phyloP scores from a whole-genome alignment of 1,140 invertebrate species.

The Drosophila punjabiensis region DNA sequence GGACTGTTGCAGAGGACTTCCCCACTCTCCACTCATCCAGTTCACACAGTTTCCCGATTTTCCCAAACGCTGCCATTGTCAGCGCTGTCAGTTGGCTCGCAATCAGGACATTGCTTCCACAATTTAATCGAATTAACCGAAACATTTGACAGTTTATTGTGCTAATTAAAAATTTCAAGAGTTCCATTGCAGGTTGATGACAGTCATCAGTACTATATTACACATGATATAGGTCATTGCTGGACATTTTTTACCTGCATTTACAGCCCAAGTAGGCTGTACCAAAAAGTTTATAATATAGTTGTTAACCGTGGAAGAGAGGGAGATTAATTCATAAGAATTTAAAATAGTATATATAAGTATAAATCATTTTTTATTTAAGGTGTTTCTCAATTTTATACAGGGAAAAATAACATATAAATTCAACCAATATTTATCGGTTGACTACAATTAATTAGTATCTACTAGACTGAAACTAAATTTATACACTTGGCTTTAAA shows the following conservation, averaged over 20 bases:
- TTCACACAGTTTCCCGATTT: slow-evolving; percentile 1
- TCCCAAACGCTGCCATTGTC: slow-evolving; percentile 49
- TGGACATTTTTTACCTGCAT: background rate
- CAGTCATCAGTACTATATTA: background rate
- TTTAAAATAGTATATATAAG: background rate
- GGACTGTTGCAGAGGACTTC: background rate
- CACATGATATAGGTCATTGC: background rate
- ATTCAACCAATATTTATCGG: background rate
- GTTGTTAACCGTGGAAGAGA: background rate
- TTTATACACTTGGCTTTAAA: background rate
- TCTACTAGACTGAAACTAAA: background rate
- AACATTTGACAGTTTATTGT: slow-evolving; percentile 63
- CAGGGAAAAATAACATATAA: background rate
- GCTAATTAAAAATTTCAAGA: slow-evolving; percentile 60
- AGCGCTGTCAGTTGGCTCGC: slow-evolving; percentile 30
- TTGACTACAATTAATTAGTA: background rate
- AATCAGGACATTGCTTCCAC: slow-evolving; percentile 20
- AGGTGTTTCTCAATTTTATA: background rate
- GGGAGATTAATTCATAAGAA: background rate
- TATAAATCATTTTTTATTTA: background rate
- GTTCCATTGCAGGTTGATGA: slow-evolving; percentile 5
- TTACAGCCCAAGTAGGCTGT: background rate
- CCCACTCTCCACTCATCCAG: background rate
- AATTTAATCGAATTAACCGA: slow-evolving; percentile 68
- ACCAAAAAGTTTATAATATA: background rate